These are phyloP conservation scores for Xestia sexstrigata DNA, from an alignment of 2,888 invertebrate genomes.

Conservation along the genomic window DNA sequence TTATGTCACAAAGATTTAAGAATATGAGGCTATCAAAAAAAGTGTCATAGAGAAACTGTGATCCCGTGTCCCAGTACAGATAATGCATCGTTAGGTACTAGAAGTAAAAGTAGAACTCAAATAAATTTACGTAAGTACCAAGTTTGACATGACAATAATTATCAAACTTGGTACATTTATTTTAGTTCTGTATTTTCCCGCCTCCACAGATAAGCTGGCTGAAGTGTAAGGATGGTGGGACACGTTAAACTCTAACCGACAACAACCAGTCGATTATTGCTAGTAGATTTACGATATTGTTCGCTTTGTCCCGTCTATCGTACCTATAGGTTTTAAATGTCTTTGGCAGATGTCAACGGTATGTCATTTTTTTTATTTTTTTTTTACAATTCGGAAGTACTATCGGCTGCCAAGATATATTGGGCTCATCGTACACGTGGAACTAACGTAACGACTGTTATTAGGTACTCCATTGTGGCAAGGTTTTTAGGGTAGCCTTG, in stretches of 20 bases:
- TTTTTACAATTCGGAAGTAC: conserved; percentile 7
- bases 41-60: neutral
- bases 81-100: neutral
- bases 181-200: neutral
- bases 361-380: neutral
- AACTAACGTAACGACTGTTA: neutral
- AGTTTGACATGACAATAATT: too few relatives aligned
- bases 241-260: neutral
- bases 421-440: conserved; percentile 12
- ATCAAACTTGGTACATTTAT: neutral
- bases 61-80: neutral
- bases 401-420: conserved; percentile 25
- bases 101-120: too few relatives aligned
- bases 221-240: neutral
- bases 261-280: neutral
- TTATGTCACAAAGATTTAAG: too few relatives aligned
- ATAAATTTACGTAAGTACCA: too few relatives aligned
- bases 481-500: neutral
- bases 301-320: neutral
- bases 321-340: neutral
- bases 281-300: neutral
- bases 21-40: neutral
- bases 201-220: neutral
- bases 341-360: conserved; percentile 6
- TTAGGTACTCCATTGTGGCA: neutral